Evolutionary conservation across 1,140 invertebrate species (phyloP), one percentile per base, ranked within the genome.

Genomic region (Ptiloglossa arizonensis): DNA sequence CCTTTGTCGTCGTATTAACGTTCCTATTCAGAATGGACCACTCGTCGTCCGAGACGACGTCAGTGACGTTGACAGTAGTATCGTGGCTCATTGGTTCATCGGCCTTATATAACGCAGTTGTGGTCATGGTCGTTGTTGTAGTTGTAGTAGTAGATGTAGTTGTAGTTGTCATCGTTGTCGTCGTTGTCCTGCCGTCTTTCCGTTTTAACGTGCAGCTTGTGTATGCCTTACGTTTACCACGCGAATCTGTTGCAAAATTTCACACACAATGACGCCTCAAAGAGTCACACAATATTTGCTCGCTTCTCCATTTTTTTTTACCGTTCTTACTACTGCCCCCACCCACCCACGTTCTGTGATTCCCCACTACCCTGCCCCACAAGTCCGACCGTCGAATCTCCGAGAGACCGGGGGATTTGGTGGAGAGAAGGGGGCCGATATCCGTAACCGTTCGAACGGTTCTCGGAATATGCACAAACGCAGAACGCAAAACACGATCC

Each of bases 201-300:
- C 29, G 63, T 63, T 71, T 82, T 82, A 87, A 81, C 64, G 67
- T 71, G 73, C 46, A 75, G 85, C 64, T 80, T 29, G 85, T 66
- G 76, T 85, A 80, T 81, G 82, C 80, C 85, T 80, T 82, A 84
- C 66, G 80, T 57, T 82, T 84, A 82, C 35, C 77, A 66, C 57
- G 82, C 69, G 79, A 70, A 87, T 87, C 86, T 87, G 86, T 87
- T 73, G 79, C 81, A 87, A 87, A 87, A 87, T 84, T 76, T 77
- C 81, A 87, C 74, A 75, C 71, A 80, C 74, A 80, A 71, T 87
- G 71, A 86, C 76, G 76, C 70, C 19, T 41, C 41, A 41, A n/a
- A n/a, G 41, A 41, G 41, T 41, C 41, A 41, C 41, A 41, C n/a
- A n/a, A n/a, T n/a, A 35, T 41, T 41, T n/a, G n/a, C 41, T 41